A percentile compares a stretch with the other conserved stretches of the same genome.
Evolutionary conservation across 2,888 invertebrate species (phyloP).

Genomic region (Eulithis prunata): DNA sequence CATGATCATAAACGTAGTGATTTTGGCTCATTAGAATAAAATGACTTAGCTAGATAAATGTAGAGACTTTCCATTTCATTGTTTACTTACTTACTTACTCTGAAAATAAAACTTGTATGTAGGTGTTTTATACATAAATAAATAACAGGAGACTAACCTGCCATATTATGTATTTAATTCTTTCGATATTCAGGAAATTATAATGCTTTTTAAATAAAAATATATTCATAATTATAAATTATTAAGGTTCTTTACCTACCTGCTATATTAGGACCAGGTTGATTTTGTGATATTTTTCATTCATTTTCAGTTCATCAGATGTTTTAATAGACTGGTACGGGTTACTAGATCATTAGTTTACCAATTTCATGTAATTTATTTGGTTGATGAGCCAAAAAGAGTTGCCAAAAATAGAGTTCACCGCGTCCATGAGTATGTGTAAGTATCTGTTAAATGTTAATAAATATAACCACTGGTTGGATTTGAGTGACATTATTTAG

Average conservation of each 20-base stretch:
- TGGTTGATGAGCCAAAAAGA: slow-evolving; percentile 77
- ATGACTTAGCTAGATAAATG: slow-evolving; percentile 3
- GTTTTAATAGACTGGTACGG: background rate
- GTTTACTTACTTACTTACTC: background rate
- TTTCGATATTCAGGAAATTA: no score
- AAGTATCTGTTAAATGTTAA: slow-evolving; percentile 32
- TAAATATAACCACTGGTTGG: slow-evolving; percentile 9
- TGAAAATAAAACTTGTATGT: background rate
- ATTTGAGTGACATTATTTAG: background rate
- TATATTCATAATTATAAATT: background rate
- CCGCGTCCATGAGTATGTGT: slow-evolving; percentile 63
- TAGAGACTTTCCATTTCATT: slow-evolving; percentile 11
- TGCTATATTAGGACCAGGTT: background rate
- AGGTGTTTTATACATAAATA: background rate
- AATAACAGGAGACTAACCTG: no score
- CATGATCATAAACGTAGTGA: slow-evolving; percentile 29
- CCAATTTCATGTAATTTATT: slow-evolving; percentile 53
- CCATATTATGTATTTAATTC: no score
- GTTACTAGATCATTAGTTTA: slow-evolving; percentile 18
- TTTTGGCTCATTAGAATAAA: slow-evolving; percentile 62
- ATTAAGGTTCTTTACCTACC: background rate
- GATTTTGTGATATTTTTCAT: slow-evolving; percentile 2
- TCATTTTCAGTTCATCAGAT: background rate
- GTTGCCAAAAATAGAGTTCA: slow-evolving; percentile 76
- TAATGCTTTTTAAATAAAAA: background rate